Percentiles rank a stretch among this genome's conserved stretches.
Conservation (phyloP, 35 echinoderm and acorn worm species). For the Stichopus chloronotus region DNA sequence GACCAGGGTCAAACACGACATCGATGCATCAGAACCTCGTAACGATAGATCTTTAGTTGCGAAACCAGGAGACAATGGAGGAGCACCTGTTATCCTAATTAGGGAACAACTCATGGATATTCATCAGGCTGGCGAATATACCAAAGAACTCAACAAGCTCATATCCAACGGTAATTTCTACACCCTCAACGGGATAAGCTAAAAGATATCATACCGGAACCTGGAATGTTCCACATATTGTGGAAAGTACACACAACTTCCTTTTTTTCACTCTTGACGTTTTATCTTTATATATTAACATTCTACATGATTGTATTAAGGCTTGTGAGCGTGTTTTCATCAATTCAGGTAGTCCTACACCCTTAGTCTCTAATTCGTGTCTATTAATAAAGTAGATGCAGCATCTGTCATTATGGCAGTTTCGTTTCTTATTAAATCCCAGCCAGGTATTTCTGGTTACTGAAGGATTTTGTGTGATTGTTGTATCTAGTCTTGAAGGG, state of each 20-base stretch:
- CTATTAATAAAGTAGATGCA: not conserved
- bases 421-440: too few species aligned
- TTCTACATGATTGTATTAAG: conserved; percentile 18
- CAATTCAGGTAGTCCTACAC: not conserved
- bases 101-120: not conserved
- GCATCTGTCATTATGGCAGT: too few species aligned
- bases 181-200: not conserved
- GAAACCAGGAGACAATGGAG: conserved; percentile 21
- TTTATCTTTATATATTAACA: conserved; percentile 22
- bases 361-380: not conserved
- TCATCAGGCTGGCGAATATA: not conserved
- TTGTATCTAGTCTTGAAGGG: too few species aligned
- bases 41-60: not conserved
- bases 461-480: too few species aligned
- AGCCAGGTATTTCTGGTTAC: too few species aligned
- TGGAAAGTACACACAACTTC: conserved; percentile 28
- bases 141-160: conserved; percentile 5
- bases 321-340: not conserved
- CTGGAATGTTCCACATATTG: conserved; percentile 14
- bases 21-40: not conserved
- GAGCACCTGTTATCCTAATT: conserved; percentile 32
- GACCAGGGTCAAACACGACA: not conserved
- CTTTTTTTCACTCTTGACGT: conserved; percentile 34
- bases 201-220: not conserved
- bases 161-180: conserved; percentile 4